phyloP scores from a whole-genome alignment of 1,140 invertebrate species.

The Sinella curviseta region DNA sequence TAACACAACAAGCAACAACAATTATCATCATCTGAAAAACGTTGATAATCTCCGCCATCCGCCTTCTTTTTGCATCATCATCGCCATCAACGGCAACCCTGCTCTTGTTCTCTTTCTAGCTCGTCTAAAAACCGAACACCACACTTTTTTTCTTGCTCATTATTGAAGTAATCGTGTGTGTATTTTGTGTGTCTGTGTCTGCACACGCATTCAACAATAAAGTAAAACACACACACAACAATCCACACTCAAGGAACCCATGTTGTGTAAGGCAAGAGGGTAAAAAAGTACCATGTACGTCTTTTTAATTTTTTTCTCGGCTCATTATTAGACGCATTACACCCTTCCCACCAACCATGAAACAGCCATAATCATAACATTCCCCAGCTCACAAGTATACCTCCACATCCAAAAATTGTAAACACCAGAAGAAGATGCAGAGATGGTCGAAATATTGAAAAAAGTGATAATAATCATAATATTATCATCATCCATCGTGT shows the following conservation, averaged over 20 bases:
- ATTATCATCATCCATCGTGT: too few relatives aligned
- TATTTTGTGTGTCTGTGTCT: background rate
- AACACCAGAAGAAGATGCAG: background rate
- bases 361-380: background rate
- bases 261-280: too few relatives aligned
- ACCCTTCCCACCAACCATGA: conserved; percentile 22
- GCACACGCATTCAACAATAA: background rate
- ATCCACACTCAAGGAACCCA: background rate
- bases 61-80: conserved; percentile 15
- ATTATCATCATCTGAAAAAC: background rate
- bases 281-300: background rate
- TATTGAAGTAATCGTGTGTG: conserved; percentile 17
- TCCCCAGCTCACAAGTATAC: too few relatives aligned
- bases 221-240: background rate
- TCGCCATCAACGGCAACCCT: background rate
- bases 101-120: background rate
- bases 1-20: background rate
- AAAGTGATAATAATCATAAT: background rate
- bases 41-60: conserved; percentile 15
- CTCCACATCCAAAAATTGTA: too few relatives aligned
- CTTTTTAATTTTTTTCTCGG: background rate
- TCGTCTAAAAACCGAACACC: background rate
- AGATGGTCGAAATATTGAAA: background rate
- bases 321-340: conserved; percentile 11
- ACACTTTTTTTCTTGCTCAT: conserved; percentile 1